Conservation (phyloP, 2,113 vertebrate species). For the Microcebus griseorufus region DNA sequence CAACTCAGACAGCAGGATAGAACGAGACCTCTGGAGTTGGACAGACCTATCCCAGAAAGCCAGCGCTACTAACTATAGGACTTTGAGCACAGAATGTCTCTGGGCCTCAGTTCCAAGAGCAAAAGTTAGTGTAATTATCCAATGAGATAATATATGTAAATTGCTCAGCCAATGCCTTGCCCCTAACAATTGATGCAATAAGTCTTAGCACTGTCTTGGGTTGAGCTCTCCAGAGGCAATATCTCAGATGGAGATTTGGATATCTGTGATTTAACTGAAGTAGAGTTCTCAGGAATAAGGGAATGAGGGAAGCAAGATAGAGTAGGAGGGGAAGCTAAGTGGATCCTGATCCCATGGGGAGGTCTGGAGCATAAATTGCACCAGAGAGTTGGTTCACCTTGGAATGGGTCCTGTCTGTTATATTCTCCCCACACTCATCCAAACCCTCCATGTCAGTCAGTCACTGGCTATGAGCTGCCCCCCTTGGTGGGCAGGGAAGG, state of each 20-base stretch:
- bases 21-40: not conserved
- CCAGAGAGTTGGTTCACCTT: not conserved
- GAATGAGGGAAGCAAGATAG: not conserved
- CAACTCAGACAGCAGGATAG: not conserved
- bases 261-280: not conserved
- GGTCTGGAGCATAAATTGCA: not conserved
- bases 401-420: not conserved
- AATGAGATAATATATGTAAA: conserved; percentile 6
- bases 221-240: not conserved
- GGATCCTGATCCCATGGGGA: not conserved
- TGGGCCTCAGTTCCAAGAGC: not conserved
- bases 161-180: not conserved
- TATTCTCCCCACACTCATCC: not conserved
- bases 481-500: not conserved
- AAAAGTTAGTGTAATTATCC: not conserved
- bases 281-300: not conserved
- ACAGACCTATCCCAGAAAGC: not conserved
- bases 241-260: not conserved
- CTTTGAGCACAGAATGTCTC: not conserved
- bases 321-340: not conserved
- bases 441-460: not conserved
- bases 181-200: not conserved
- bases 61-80: not conserved
- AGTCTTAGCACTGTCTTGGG: not conserved
- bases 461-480: not conserved